These are phyloP conservation scores for Anguilla obscura DNA, from an alignment of 2,797 vertebrate genomes.

Conservation along the genomic window DNA sequence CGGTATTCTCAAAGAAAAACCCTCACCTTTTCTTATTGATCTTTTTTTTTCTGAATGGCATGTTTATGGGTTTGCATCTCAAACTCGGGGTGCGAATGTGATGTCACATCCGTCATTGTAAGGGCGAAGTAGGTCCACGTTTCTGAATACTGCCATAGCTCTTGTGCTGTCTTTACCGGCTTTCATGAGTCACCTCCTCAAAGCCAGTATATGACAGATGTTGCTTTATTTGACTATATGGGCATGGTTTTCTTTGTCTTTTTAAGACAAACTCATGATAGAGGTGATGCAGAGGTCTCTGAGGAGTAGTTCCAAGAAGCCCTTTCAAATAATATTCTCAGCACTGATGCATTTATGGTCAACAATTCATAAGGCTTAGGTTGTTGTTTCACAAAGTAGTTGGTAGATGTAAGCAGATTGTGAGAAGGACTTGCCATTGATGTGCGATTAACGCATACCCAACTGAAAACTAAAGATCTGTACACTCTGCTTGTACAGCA, in stretches of 20 bases:
- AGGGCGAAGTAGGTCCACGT: constrained; percentile 56
- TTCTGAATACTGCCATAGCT: constrained; percentile 61
- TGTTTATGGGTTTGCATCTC: constrained; percentile 65
- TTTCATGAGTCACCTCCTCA: constrained; percentile 68
- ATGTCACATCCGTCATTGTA: constrained; percentile 62
- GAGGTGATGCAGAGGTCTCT: constrained; percentile 49
- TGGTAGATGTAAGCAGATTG: background rate
- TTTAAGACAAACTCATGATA: constrained; percentile 42
- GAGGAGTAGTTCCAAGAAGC: constrained; percentile 30
- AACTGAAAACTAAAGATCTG: background rate
- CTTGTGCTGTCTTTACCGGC: constrained; percentile 47
- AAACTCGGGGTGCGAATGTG: constrained; percentile 54
- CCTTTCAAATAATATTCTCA: background rate
- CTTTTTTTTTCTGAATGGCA: constrained; percentile 59
- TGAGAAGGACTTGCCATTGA: background rate
- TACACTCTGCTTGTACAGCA: background rate
- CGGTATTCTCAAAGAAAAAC: constrained; percentile 56
- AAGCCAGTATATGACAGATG: constrained; percentile 53
- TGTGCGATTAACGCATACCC: background rate
- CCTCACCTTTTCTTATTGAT: constrained; percentile 63
- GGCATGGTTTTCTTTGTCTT: constrained; percentile 52
- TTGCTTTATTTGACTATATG: constrained; percentile 54
- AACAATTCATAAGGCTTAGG: constrained; percentile 5
- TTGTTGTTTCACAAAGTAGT: background rate
- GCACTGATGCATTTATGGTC: constrained; percentile 1